Evolutionary conservation across 2,888 invertebrate genomes (phyloP), one percentile per base, ranked within the genome.

Genomic region (Andrena fulva): DNA sequence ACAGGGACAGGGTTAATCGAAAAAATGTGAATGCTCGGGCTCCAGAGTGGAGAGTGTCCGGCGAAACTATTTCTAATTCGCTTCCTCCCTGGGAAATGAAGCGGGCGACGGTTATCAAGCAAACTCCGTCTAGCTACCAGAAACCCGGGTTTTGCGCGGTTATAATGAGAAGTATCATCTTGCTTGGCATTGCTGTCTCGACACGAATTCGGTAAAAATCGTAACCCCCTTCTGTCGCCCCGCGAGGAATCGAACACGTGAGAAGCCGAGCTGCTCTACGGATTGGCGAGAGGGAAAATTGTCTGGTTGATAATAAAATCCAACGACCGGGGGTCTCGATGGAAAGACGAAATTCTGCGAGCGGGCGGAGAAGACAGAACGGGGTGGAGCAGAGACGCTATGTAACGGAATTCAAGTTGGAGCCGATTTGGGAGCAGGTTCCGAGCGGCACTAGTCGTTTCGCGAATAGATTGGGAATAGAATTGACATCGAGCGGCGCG

Each of bases 181-280:
- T 70, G 72, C 31, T 64, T 56, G 20, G 50, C 20, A 42, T 42
- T 48, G 75, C 60, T 69, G 71, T 72, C 68, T 71, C 71, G 59
- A 70, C 78, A 74, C 73, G 54, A 85, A 82, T 81, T 85, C 76
- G 80, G 80, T 56, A 68, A 35, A 68, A 68, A 31, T 54, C 52
- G 31, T 20, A 12, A 29, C 31, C 52, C 52, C 42, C 4, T 42
- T 42, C 42, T 42, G 42, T 5, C 48, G 66, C 42, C n/a, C 29
- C 16, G 48, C 16, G 5, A 10, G 50, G 12, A 35, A 63, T 27
- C 63, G 63, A 42, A 0, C 35, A 10, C 42, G 42, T 0, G 27
- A 24, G 24, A 56, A 56, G 27, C 27, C 56, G 20, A 12, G 20
- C 12, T 27, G 24, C 24, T 24, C 56, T 56, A 0, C 56, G 3